Conservation (phyloP, 2,888 invertebrate species). For the Microplitis deprimator region DNA sequence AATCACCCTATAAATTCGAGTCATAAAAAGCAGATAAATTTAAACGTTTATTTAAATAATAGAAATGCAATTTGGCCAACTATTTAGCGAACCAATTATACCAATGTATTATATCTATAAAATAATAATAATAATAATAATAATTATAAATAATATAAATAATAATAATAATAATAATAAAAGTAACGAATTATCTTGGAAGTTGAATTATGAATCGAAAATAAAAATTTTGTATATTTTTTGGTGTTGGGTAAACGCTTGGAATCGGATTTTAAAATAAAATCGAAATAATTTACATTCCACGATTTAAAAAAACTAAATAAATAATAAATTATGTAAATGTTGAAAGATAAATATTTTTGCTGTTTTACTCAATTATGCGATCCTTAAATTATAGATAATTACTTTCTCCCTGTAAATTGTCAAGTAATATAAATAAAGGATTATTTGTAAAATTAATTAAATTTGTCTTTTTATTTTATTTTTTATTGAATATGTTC, state of each 20-base stretch:
- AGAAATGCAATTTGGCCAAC: conserved; percentile 3
- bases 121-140: conserved; percentile 25
- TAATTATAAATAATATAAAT: background rate
- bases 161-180: conserved; percentile 7
- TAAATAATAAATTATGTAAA: background rate
- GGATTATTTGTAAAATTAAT: conserved; percentile 31
- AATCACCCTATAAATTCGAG: conserved; percentile 8
- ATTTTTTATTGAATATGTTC: too few relatives aligned
- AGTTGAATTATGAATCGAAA: too few relatives aligned
- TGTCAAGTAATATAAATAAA: conserved; percentile 52
- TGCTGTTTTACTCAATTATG: background rate
- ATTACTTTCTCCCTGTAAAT: conserved; percentile 56
- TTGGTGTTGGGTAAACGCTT: conserved; percentile 3
- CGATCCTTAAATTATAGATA: background rate
- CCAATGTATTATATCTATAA: background rate
- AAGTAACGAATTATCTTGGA: background rate
- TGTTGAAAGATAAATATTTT: background rate
- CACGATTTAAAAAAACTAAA: conserved; percentile 2
- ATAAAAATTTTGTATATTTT: background rate
- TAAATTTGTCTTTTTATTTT: conserved; percentile 1
- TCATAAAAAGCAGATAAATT: conserved; percentile 34
- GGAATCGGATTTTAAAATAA: background rate
- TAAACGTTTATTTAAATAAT: background rate
- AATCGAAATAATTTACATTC: background rate
- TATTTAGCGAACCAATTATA: background rate